phyloP scores from a whole-genome alignment of 1,140 invertebrate genomes.

The Formica selysi region DNA sequence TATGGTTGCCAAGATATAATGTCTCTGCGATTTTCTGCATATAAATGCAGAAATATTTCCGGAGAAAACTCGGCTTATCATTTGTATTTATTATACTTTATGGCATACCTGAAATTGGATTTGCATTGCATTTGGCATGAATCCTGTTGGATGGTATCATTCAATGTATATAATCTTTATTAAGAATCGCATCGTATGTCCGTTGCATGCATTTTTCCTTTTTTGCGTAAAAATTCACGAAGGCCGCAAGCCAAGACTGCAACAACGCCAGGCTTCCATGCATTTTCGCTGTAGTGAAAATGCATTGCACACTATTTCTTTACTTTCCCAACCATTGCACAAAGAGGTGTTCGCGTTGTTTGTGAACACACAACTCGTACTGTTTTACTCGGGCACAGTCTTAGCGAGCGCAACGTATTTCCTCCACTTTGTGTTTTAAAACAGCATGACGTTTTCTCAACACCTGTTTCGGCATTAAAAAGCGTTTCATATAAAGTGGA shows the following conservation, averaged over 20 bases:
- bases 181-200: slow-evolving; percentile 11
- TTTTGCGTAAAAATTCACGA: neutral
- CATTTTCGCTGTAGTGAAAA: slow-evolving; percentile 30
- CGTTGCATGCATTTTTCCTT: neutral
- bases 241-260: neutral
- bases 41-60: slow-evolving; percentile 15
- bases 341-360: slow-evolving; percentile 23
- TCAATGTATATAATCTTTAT: slow-evolving; percentile 40
- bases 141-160: neutral
- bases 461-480: neutral
- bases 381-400: slow-evolving; percentile 13
- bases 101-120: neutral
- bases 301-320: slow-evolving; percentile 18
- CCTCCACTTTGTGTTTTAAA: slow-evolving; percentile 34
- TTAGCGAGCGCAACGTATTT: slow-evolving; percentile 25
- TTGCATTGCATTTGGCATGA: slow-evolving; percentile 16
- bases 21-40: neutral
- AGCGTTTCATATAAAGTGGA: neutral
- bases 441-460: slow-evolving; percentile 23
- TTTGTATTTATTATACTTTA: slow-evolving; percentile 39
- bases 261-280: slow-evolving; percentile 15
- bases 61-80: slow-evolving; percentile 7
- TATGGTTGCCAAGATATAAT: neutral
- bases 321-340: neutral
- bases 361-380: slow-evolving; percentile 9